Evolutionary conservation across 1,140 invertebrate genomes (phyloP), one percentile per base, ranked within the genome.

Genomic region (Cydia strobilella): DNA sequence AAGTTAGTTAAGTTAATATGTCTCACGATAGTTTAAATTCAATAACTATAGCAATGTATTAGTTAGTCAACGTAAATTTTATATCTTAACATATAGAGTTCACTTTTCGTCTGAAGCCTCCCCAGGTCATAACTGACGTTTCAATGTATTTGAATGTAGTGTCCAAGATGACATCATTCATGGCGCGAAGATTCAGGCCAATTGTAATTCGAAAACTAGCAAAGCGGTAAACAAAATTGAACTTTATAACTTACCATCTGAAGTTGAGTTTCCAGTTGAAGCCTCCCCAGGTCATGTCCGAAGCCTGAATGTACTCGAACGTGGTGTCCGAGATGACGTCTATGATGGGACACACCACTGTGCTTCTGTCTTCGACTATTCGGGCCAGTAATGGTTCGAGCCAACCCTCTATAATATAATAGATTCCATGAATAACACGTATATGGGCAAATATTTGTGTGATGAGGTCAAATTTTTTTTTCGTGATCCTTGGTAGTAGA

Each of bases 201-300:
- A 31, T 31, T 6, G 31, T 31, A 5, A 5, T 31, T 31, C 5
- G 31, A 31, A 31, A 31, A 25, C 25, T 25, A 1, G 25, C 25
- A 25, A 25, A 25, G 5, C 15, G 15, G 45, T 15, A n/a, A 51
- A 62, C 45, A 72, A 73, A 76, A 77, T 54, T 39, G 35, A 39
- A 39, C 31, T 6, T 35, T 72, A 78, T 1, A 76, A 93, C 93
- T 94, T 93, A 98, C 98, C 97, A 98, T 95, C 98, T 96, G 90
- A 99, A 98, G 93, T 99, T 98, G n/a, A 99, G 93, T 93, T 99
- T 98, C 98, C 98, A 99, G 94, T 99, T 99, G 92, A 99, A 99
- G 20, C 98, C 98, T 79, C 98, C 98, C 97, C 98, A 98, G 3
- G 98, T 99, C 95, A 98, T 98, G 86, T 98, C 98, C 3, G 97